phyloP scores from a whole-genome alignment of 2,888 invertebrate species.

The Lepeophtheirus nordmannii region DNA sequence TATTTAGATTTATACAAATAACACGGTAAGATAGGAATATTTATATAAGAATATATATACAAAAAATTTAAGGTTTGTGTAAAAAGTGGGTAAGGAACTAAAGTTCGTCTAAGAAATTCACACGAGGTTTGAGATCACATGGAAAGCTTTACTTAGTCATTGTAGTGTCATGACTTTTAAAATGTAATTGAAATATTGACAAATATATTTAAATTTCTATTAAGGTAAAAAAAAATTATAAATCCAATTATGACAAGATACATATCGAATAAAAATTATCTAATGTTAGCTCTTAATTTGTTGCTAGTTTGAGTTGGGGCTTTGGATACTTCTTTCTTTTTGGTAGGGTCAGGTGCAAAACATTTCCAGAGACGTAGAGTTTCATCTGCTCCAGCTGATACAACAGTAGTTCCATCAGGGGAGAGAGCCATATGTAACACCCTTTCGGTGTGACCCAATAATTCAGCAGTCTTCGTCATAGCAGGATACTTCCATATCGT shows the following conservation, averaged over 20 bases:
- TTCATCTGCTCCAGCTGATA: conserved; percentile 81
- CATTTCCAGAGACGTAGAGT: conserved; percentile 92
- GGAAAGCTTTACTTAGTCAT: not conserved
- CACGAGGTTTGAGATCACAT: not conserved
- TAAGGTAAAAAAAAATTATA: no score
- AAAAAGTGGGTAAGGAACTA: not conserved
- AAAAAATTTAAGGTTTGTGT: not conserved
- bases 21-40: not conserved
- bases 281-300: not conserved
- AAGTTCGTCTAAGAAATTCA: not conserved
- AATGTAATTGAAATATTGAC: no score
- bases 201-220: no score
- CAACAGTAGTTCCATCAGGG: conserved; percentile 80
- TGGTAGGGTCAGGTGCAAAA: conserved; percentile 63
- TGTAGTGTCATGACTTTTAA: no score
- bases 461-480: conserved; percentile 36
- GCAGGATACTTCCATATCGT: conserved; percentile 93
- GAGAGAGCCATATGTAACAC: conserved; percentile 82
- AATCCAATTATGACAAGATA: no score
- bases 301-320: not conserved
- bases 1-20: conserved; percentile 1
- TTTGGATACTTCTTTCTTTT: conserved; percentile 38
- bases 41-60: not conserved
- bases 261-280: not conserved
- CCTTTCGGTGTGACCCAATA: conserved; percentile 65